These are phyloP conservation scores for Urophycis tenuis DNA, from an alignment of 2,797 vertebrate genomes.

Conservation along the genomic window DNA sequence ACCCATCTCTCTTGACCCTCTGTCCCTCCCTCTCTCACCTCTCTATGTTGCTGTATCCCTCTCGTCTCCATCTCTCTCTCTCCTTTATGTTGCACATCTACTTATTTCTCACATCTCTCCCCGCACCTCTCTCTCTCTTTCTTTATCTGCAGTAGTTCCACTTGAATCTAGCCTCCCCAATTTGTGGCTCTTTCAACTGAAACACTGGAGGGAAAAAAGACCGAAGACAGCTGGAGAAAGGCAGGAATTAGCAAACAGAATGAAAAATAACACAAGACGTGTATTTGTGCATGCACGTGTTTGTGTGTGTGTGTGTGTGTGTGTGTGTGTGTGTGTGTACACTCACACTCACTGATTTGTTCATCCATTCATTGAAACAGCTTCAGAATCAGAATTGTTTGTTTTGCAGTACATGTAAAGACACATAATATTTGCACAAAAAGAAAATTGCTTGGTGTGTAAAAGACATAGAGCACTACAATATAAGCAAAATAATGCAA, in stretches of 20 bases:
- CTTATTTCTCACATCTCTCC: slow-evolving; percentile 26
- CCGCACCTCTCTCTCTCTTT: slow-evolving; percentile 6
- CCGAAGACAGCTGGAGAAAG: slow-evolving; percentile 1
- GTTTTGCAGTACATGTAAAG: no score
- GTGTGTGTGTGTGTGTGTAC: background rate
- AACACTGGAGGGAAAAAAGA: slow-evolving; percentile 28
- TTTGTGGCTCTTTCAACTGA: slow-evolving; percentile 45
- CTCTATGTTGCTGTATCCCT: slow-evolving; percentile 10
- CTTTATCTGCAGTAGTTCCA: slow-evolving; percentile 24
- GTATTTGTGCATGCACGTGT: background rate
- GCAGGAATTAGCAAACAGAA: background rate
- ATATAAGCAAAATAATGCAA: no score
- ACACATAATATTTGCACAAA: no score
- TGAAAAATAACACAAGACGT: background rate
- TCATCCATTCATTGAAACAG: background rate
- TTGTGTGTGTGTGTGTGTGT: background rate
- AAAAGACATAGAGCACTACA: no score
- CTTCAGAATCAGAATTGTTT: no score
- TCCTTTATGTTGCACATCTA: slow-evolving; percentile 30
- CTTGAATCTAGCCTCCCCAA: slow-evolving; percentile 38
- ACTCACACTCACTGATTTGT: background rate
- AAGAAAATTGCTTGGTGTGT: no score
- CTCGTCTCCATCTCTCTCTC: slow-evolving; percentile 24
- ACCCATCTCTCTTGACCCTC: background rate
- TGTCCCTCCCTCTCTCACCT: background rate